Evolutionary conservation across 2,797 vertebrate species (phyloP).

Genomic region (Vireo griseus): DNA sequence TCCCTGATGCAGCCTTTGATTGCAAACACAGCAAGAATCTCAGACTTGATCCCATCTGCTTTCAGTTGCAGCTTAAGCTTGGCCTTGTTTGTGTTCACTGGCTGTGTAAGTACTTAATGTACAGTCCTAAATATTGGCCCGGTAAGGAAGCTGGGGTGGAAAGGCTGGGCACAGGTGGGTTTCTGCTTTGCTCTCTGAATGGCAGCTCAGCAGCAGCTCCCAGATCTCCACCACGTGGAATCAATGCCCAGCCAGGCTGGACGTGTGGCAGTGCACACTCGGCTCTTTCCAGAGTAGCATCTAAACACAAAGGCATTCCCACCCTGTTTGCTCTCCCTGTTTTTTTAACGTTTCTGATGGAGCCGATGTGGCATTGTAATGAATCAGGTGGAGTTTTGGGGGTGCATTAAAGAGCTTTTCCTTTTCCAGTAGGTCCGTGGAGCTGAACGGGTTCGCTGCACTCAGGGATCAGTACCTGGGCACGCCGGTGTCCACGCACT

Average conservation of each 20-base stretch:
- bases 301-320: neutral
- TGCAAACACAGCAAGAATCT: neutral
- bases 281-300: rapidly evolving
- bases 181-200: neutral
- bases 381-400: neutral
- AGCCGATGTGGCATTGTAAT: rapidly evolving
- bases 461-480: slow-evolving; percentile 96
- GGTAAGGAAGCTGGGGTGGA: neutral
- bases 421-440: slow-evolving; percentile 85
- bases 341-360: rapidly evolving
- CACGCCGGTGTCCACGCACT: slow-evolving; percentile 88
- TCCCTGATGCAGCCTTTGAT: neutral
- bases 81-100: neutral
- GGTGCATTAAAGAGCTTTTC: neutral
- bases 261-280: rapidly evolving
- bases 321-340: rapidly evolving
- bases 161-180: neutral
- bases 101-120: neutral
- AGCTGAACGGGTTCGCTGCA: slow-evolving; percentile 92
- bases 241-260: neutral
- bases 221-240: neutral
- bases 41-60: neutral
- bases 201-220: neutral
- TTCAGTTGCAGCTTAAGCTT: neutral
- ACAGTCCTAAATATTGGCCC: neutral